Base-by-base conservation (phyloP, 2,888 invertebrate species). In the Hydrotaea cyrtoneurina region DNA sequence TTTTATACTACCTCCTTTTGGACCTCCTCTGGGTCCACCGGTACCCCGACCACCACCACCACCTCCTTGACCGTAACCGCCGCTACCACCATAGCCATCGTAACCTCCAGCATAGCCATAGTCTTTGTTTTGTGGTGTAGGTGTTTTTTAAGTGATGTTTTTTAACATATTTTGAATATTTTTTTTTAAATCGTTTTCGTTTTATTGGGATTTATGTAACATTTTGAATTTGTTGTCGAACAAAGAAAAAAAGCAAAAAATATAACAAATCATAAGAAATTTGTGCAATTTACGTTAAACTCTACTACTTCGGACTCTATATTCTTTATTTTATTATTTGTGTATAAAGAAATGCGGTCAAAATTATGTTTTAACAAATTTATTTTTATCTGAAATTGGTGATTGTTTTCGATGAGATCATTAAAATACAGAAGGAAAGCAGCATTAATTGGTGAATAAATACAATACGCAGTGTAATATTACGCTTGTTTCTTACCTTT, bases 1-100 rank as follows among this genome's bases (percentile, higher is more conserved):
- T 79, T 72, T 82, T 81, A 85, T 85, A 85, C 85, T 85, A 85
- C 82, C 86, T 83, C 97, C 97, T 97, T 97, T 97, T 94, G 95
- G 95, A 93, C 95, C 95, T 93, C 96, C 95, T 94, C 96, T 96
- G 93, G 96, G 96, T 94, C 96, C 94, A 93, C 95, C 95, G 94
- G 96, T 94, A 87, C 90, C 89, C 94, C 96, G 96, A 93, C 96
- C 96, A 93, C 96, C 96, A 94, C 96, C 80, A 78, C 96, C 96
- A 93, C 96, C 96, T 93, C 91, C 92, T 93, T 94, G 94, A 93
- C 96, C 96, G 94, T 96, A 96, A 94, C 96, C 96, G 93, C 96
- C 96, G 95, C 96, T 96, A 94, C 95, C 96, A 94, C 96, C 96
- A 94, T 95, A 95, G 93, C 95, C 95, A 95, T 91, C 91, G 88